These are phyloP conservation scores for Lethenteron camtschaticum DNA, from an alignment of 2,113 vertebrate species.

Conservation along the genomic window DNA sequence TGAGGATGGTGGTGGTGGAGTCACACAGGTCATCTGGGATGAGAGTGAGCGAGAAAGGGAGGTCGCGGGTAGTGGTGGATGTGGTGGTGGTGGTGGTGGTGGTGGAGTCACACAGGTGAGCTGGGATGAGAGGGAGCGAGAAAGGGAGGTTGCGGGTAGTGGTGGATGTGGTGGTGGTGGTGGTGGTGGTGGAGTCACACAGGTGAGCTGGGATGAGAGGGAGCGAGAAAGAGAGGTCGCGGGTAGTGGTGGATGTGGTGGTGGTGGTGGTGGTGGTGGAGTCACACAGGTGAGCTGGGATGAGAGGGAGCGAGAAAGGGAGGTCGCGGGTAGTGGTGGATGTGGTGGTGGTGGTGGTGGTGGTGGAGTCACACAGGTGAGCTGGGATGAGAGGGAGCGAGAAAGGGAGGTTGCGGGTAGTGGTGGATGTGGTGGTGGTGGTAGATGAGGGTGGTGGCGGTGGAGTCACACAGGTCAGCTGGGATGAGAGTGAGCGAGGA, in stretches of 20 bases:
- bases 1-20: too few species aligned
- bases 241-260: too few species aligned
- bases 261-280: background rate
- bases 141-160: too few species aligned
- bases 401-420: background rate
- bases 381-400: background rate
- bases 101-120: background rate
- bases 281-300: background rate
- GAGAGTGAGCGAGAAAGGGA: background rate
- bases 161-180: too few species aligned
- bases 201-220: background rate
- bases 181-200: too few species aligned
- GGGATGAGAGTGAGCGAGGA: too few species aligned
- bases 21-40: background rate
- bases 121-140: background rate
- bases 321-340: too few species aligned
- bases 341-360: too few species aligned
- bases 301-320: background rate
- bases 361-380: too few species aligned
- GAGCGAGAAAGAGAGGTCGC: background rate
- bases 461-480: background rate
- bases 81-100: too few species aligned
- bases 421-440: too few species aligned
- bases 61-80: too few species aligned
- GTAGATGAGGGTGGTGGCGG: background rate